Conservation (phyloP, 53 echinoderm and acorn worm species). For the Echinarachnius parma region DNA sequence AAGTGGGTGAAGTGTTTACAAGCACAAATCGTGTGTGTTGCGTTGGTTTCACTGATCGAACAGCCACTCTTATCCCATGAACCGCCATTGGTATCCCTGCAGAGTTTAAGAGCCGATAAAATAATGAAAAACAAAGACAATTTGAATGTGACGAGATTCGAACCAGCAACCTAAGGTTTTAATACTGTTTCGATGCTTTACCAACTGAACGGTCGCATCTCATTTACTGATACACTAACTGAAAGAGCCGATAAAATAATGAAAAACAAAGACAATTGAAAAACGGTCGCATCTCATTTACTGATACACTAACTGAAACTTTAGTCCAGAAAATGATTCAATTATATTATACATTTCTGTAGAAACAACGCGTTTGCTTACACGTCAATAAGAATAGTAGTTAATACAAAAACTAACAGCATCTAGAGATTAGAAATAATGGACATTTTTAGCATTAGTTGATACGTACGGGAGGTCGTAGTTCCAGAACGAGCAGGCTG, state of each 20-base stretch:
- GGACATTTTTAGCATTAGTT: not conserved
- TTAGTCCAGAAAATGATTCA: not conserved
- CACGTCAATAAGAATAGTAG: not conserved
- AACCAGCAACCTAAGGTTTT: too few relatives aligned
- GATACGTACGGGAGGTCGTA: constrained; percentile 67
- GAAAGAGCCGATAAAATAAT: too few relatives aligned
- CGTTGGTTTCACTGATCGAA: constrained; percentile 41
- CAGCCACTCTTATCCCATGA: constrained; percentile 87
- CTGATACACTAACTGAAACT: too few relatives aligned
- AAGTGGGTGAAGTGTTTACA: constrained; percentile 88
- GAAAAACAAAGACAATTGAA: not conserved
- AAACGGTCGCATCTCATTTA: too few relatives aligned
- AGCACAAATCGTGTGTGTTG: constrained; percentile 65
- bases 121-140: not conserved
- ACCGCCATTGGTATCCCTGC: constrained; percentile 66
- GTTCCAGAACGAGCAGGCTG: constrained; percentile 75
- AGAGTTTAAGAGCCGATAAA: too few relatives aligned
- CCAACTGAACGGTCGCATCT: too few relatives aligned
- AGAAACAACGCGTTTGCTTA: not conserved
- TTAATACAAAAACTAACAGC: not conserved
- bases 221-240: too few relatives aligned
- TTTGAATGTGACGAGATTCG: too few relatives aligned
- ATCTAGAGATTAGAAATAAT: not conserved
- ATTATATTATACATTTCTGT: not conserved
- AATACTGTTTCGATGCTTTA: too few relatives aligned